Base-by-base conservation (phyloP, 2,113 vertebrate genomes). In the Buteo buteo region DNA sequence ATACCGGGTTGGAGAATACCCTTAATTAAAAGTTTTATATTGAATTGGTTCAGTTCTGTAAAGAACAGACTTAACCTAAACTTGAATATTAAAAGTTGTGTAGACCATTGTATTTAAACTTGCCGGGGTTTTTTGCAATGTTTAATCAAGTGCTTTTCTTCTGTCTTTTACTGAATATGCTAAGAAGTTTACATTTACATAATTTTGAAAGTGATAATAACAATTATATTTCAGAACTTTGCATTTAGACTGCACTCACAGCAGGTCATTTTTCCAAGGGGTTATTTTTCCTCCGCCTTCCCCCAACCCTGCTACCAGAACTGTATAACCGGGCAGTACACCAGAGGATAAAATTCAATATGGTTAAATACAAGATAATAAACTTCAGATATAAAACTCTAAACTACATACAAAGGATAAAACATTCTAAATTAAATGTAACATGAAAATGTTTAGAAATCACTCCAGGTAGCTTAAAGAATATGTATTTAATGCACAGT, bases 1-100 rank as follows among this genome's bases (percentile, higher is more conserved):
- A 76, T 64, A 84, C 61, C 61, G 47, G 22, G 26, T 16, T 74
- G 76, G 38, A 88, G 69, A 84, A 83, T 36, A 59, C 13, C 5
- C 20, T 93, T 94, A 94, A 96, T 96, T 92, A 91, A 96, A 95
- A 93, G n/a, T 81, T 92, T 92, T 55, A 14, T 90, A 89, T 81
- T 91, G 59, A 77, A 93, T 85, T 96, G 85, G 32, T 57, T 83
- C 52, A 42, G 38, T 74, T 88, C 50, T 90, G 59, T 70, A 69
- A 90, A 81, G 50, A 92, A 74, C 58, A 86, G 81, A 38, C 32
- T 55, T 76, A 94, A 91, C 14, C 34, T 70, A 61, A 91, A 83
- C 59, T 67, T 79, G 71, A 93, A 76, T 90, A 92, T 78, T 90
- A 79, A 58, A 93, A 82, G 9, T 47, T 84, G 65, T 58, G 16